Base-by-base conservation (phyloP, 2,797 vertebrate species). In the Chelidonichthys spinosus region DNA sequence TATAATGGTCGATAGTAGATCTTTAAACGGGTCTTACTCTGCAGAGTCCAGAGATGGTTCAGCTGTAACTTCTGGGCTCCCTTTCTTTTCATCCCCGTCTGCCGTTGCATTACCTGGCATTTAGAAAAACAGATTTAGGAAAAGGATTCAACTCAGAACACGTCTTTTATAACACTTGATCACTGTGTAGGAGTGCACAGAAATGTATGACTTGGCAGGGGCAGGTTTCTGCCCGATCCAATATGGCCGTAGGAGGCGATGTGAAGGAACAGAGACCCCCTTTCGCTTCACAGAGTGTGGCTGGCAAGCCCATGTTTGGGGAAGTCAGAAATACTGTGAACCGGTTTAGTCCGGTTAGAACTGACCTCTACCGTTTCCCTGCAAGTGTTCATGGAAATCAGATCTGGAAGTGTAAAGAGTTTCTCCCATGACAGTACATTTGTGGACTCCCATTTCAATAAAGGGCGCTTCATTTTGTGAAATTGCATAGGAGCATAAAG, bases 21-120 rank as follows among this genome's bases (percentile, higher is more conserved):
- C 36, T 74, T 18, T 74, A 17, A 17, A 72, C 15, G 52, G 43
- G 62, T 87, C 95, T 92, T 90, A 96, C 95, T 40, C 79, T 83
- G 77, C 52, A 13, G 82, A 56, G 47, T 72, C 58, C 1, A 40
- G 73, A 14, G 73, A 55, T 11, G 79, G 81, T 62, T 92, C 88
- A 59, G 81, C 77, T 25, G 54, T 13, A 49, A 71, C 78, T 3
- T 92, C 89, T 43, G 63, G 4, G 63, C 63, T 82, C 17, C 39
- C 75, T 74, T 82, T 84, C 5, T 89, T 89, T 58, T 85, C 74
- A 35, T 75, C 80, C 46, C 53, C 60, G 32, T 76, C 90, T 44
- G 64, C 54, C 25, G 95, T 94, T 17, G 39, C 7, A 14, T 96
- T 95, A 62, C 72, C 95, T 95, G 67, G 3, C 13, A 70, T 50